Conservation (phyloP, 2,888 invertebrate genomes). For the Stenodera caucasica region DNA sequence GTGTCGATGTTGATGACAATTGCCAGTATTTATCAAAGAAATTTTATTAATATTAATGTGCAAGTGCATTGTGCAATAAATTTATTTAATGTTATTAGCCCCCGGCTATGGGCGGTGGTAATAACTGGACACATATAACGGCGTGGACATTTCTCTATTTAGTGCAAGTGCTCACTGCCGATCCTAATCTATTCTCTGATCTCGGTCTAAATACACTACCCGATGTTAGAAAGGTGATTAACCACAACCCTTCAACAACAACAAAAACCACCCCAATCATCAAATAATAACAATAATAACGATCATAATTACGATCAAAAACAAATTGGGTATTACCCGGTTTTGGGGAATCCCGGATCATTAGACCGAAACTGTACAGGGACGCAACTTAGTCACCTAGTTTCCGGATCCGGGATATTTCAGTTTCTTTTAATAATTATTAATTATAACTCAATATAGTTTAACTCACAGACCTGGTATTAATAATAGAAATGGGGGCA, state of each 20-base stretch:
- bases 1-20: conserved; percentile 35
- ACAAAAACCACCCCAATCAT: too few species aligned
- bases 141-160: conserved; percentile 49
- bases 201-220: conserved; percentile 48
- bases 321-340: conserved; percentile 37
- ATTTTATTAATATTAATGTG: conserved; percentile 37
- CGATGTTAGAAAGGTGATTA: conserved; percentile 49
- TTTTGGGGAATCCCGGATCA: conserved; percentile 41
- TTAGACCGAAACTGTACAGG: conserved; percentile 31
- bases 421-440: background rate
- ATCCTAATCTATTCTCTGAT: conserved; percentile 46
- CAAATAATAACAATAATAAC: background rate
- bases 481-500: conserved; percentile 39
- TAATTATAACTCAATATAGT: conserved; percentile 1
- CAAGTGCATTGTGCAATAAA: conserved; percentile 35
- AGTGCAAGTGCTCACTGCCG: conserved; percentile 42
- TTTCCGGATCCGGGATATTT: conserved; percentile 3
- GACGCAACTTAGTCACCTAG: conserved; percentile 11
- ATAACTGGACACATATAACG: conserved; percentile 46
- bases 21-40: conserved; percentile 34
- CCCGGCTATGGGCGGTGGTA: conserved; percentile 51
- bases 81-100: conserved; percentile 46
- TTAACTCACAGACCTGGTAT: conserved; percentile 15
- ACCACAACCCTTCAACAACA: background rate
- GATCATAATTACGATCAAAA: conserved; percentile 5